Evolutionary conservation across 1,140 invertebrate genomes (phyloP).

Genomic region (Bradynema listronoti): DNA sequence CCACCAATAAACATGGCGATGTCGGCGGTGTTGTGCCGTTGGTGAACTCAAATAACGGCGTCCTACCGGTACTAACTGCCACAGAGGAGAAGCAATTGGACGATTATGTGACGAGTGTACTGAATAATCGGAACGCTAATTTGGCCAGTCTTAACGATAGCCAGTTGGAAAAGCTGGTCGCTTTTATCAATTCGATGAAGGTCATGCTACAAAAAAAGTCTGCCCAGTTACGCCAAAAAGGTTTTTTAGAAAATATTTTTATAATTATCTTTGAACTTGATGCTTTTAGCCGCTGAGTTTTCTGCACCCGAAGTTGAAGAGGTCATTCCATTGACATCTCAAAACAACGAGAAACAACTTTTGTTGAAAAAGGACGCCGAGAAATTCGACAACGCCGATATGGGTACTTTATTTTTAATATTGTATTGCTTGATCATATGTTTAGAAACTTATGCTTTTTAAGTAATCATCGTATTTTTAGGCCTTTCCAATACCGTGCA

Average conservation of each 20-base stretch:
- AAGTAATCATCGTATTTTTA: constrained; percentile 7
- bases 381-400: constrained; percentile 50
- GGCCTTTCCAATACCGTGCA: constrained; percentile 43
- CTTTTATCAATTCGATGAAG: constrained; percentile 33
- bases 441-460: neutral
- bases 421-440: neutral
- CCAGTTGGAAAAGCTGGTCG: constrained; percentile 33
- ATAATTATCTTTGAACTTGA: neutral
- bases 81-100: constrained; percentile 37
- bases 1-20: too few relatives aligned
- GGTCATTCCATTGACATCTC: constrained; percentile 42
- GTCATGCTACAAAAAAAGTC: constrained; percentile 24
- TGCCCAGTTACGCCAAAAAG: constrained; percentile 1
- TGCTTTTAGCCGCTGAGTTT: constrained; percentile 22
- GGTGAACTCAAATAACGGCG: too few relatives aligned
- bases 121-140: constrained; percentile 25
- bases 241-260: neutral
- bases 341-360: constrained; percentile 28
- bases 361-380: constrained; percentile 53
- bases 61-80: constrained; percentile 15
- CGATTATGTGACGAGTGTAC: constrained; percentile 28
- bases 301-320: constrained; percentile 45
- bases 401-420: constrained; percentile 28
- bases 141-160: constrained; percentile 16
- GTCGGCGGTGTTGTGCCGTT: too few relatives aligned